Evolutionary conservation across 1,140 invertebrate genomes (phyloP).

Genomic region (Tetramorium parvispinum): DNA sequence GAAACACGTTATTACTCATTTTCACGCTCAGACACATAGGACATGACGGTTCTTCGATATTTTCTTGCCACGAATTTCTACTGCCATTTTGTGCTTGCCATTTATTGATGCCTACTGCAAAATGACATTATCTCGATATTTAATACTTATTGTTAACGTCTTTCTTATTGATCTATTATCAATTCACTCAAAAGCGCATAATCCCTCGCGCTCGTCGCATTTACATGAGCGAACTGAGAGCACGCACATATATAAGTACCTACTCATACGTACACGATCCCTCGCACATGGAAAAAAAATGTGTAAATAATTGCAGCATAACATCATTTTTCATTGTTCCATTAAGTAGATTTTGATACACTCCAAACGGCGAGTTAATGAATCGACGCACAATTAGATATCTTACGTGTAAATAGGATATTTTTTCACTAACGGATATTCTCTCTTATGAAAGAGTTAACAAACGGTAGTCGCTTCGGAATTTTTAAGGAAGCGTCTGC

Average conservation of each 20-base stretch:
- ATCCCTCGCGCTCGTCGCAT: slow-evolving; percentile 45
- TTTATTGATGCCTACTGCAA: slow-evolving; percentile 2
- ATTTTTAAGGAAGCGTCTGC: slow-evolving; percentile 18
- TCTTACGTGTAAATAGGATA: slow-evolving; percentile 84
- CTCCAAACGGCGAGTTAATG: slow-evolving; percentile 77
- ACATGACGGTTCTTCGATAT: slow-evolving; percentile 51
- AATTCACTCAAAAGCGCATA: slow-evolving; percentile 23
- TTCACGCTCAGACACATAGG: slow-evolving; percentile 36
- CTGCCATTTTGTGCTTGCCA: slow-evolving; percentile 66
- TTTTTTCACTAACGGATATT: slow-evolving; percentile 83
- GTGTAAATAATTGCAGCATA: slow-evolving; percentile 67
- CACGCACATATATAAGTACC: slow-evolving; percentile 31
- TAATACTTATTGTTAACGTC: slow-evolving; percentile 28
- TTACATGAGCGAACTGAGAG: slow-evolving; percentile 36
- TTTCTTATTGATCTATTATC: slow-evolving; percentile 58
- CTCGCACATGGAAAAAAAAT: not conserved
- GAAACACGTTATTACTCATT: slow-evolving; percentile 51
- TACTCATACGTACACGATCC: slow-evolving; percentile 15
- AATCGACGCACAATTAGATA: slow-evolving; percentile 84
- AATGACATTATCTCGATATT: slow-evolving; percentile 53
- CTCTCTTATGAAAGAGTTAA: slow-evolving; percentile 76
- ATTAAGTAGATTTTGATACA: slow-evolving; percentile 82
- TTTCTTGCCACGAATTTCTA: slow-evolving; percentile 37
- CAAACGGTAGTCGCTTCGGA: slow-evolving; percentile 48
- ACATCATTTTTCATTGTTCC: slow-evolving; percentile 69